Evolutionary conservation across 1,140 invertebrate genomes (phyloP).

Genomic region (Cherax destructor): DNA sequence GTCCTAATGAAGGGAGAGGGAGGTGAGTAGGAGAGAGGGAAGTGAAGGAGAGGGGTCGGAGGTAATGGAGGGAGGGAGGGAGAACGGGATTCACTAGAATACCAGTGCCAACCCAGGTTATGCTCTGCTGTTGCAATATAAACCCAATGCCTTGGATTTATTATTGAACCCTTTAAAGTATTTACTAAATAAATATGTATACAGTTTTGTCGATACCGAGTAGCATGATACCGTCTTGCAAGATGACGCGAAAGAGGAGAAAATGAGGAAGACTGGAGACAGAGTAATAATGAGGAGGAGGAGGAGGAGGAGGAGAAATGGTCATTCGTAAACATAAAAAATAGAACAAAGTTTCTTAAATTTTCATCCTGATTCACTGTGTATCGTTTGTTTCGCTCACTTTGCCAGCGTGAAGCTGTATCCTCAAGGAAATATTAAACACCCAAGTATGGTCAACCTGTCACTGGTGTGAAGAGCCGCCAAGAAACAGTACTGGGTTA

Average conservation of each 20-base stretch:
- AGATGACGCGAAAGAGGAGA: neutral
- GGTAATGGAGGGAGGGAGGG: no score
- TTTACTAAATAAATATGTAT: constrained; percentile 17
- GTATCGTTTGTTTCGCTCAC: neutral
- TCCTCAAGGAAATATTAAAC: no score
- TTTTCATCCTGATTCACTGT: neutral
- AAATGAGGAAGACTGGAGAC: neutral
- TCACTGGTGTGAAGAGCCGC: no score
- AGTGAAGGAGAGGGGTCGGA: no score
- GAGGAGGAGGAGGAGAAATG: no score
- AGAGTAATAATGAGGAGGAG: no score
- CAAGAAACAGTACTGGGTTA: no score
- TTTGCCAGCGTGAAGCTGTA: no score
- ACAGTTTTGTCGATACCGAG: neutral
- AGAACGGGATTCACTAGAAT: no score
- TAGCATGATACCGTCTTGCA: neutral
- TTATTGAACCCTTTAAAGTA: constrained; percentile 27
- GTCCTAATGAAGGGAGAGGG: no score
- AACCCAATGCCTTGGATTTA: constrained; percentile 45
- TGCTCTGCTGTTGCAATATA: constrained; percentile 25
- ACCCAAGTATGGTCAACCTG: no score
- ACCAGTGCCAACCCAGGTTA: neutral
- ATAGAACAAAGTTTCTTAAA: neutral
- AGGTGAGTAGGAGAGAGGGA: no score
- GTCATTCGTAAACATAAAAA: neutral